Base-by-base conservation (phyloP, 2,888 invertebrate genomes). In the Orthosia gothica region DNA sequence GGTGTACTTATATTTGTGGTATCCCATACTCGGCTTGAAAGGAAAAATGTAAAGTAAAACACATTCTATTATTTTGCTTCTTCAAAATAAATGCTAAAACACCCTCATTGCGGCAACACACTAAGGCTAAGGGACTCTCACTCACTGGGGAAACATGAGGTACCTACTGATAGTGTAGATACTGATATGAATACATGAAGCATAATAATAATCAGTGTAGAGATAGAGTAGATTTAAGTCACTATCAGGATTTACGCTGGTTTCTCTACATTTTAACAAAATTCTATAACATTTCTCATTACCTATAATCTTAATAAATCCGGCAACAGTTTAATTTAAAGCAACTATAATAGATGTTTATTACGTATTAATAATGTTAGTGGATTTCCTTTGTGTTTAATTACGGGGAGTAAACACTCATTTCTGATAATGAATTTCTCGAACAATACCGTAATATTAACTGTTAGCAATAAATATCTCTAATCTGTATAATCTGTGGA, bases 321-420 rank as follows among this genome's bases (percentile, higher is more conserved):
- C 5, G 7, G 26, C 66, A 49, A 52, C 47, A 49, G 68, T 12
- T 63, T 20, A 64, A 76, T 79, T 64, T 47, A 40, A 71, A 76
- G 26, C 82, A 63, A 71, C 71, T 81, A 49, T 52, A 58, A 55
- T 52, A 63, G 57, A 66, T 63, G 71, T 63, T 76, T 80, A 83
- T 71, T 79, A 62, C 40, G 54, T 58, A 83, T 71, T 83, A 83
- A 79, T 83, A 76, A 72, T 54, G 54, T 68, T 64, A 40, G 32
- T 65, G 57, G 57, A 66, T 54, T 72, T 76, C 84, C 81, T 76
- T 82, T 83, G 73, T 70, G 81, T 52, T 70, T 70, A 80, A 80
- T 76, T 73, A 82, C 62, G 50, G 12, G 47, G 64, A 70, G 66
- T 66, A 72, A 82, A 83, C 69, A 79, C 66, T 72, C 57, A 52